phyloP scores from a whole-genome alignment of 2,888 invertebrate species.

The Germaria angustata region DNA sequence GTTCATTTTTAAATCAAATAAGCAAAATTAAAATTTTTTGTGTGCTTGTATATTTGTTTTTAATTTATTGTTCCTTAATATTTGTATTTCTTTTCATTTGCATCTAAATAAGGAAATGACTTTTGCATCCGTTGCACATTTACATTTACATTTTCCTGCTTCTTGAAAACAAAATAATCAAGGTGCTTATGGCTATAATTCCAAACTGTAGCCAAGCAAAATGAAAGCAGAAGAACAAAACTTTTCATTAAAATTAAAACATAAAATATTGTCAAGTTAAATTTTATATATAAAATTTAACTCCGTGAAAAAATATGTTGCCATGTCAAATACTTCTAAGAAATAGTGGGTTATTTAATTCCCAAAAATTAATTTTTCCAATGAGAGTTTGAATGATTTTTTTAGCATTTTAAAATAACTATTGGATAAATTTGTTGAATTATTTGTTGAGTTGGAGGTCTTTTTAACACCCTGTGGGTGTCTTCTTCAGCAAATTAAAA shows the following conservation, averaged over 20 bases:
- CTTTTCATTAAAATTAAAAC: neutral
- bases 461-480: no score
- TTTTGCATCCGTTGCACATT: slow-evolving; percentile 61
- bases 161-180: slow-evolving; percentile 13
- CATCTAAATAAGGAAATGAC: slow-evolving; percentile 63
- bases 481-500: no score
- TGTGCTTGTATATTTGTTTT: neutral
- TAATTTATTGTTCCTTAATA: neutral
- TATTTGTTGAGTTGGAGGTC: no score
- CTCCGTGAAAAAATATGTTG: neutral
- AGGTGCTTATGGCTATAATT: slow-evolving; percentile 26
- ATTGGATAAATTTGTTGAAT: neutral
- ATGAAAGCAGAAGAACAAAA: neutral
- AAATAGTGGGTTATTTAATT: no score
- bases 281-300: neutral
- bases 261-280: neutral
- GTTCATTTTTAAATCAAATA: neutral
- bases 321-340: no score
- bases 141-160: neutral
- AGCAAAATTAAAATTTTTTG: neutral
- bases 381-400: no score
- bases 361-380: neutral
- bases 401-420: no score
- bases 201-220: neutral
- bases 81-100: slow-evolving; percentile 23